Conservation (phyloP, 2,888 invertebrate species). For the Cyaniris semiargus region DNA sequence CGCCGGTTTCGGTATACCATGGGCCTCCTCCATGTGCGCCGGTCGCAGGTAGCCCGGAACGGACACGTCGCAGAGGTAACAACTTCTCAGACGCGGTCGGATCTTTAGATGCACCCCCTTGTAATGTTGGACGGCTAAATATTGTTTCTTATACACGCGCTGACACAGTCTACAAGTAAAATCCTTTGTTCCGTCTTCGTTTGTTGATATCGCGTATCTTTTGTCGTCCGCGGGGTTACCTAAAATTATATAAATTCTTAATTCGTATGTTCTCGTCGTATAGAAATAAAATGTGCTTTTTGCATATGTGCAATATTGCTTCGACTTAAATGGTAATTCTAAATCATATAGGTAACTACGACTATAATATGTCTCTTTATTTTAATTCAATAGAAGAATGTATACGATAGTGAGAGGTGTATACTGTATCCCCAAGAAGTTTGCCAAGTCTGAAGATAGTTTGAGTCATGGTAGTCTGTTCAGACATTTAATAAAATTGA, state of each 20-base stretch:
- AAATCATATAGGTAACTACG: neutral
- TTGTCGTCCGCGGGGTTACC: slow-evolving; percentile 16
- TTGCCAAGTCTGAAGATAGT: too few species aligned
- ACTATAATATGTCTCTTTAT: too few species aligned
- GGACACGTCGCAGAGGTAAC: slow-evolving; percentile 52
- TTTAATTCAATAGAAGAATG: neutral
- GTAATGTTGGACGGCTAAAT: slow-evolving; percentile 48
- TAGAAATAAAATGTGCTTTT: neutral
- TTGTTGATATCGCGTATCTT: slow-evolving; percentile 11
- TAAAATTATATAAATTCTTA: slow-evolving; percentile 21
- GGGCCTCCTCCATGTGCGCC: slow-evolving; percentile 51
- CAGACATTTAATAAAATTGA: neutral
- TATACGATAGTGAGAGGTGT: too few species aligned
- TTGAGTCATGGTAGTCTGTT: too few species aligned
- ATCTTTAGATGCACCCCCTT: slow-evolving; percentile 54
- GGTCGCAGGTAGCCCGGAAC: slow-evolving; percentile 50
- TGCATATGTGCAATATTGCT: neutral
- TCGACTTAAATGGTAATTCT: neutral
- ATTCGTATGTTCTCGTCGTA: neutral
- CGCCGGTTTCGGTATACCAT: slow-evolving; percentile 51
- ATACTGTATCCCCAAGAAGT: too few species aligned
- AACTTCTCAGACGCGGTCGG: slow-evolving; percentile 50
- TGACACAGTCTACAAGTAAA: slow-evolving; percentile 8
- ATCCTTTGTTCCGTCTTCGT: slow-evolving; percentile 21
- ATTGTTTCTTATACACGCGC: slow-evolving; percentile 17